Evolutionary conservation across 2,888 invertebrate genomes (phyloP).

Genomic region (Agrotis clavis): DNA sequence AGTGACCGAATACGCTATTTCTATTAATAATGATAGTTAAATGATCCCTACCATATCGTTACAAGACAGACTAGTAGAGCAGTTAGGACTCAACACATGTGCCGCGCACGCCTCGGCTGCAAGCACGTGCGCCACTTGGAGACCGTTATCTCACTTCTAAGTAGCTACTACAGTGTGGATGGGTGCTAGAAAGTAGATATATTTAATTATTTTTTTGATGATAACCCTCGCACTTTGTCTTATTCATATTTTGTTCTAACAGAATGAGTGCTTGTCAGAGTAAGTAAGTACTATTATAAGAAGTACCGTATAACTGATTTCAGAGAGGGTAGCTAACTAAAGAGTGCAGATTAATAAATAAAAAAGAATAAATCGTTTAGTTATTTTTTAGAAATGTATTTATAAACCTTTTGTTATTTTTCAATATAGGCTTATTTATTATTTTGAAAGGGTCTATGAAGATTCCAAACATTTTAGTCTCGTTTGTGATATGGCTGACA

Average conservation of each 20-base stretch:
- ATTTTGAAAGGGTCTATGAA: too few species aligned
- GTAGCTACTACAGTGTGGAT: neutral
- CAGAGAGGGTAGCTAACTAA: too few species aligned
- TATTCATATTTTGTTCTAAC: slow-evolving; percentile 30
- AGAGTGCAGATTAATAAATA: too few species aligned
- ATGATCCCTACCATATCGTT: neutral
- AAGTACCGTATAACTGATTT: too few species aligned
- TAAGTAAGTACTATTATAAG: slow-evolving; percentile 12
- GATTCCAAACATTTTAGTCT: too few species aligned
- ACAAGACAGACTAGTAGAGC: neutral
- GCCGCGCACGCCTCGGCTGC: neutral
- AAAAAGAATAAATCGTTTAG: too few species aligned
- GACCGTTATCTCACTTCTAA: slow-evolving; percentile 30
- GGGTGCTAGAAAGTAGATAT: slow-evolving; percentile 10
- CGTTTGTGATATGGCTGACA: too few species aligned
- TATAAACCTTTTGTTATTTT: too few species aligned
- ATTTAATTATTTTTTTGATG: slow-evolving; percentile 13
- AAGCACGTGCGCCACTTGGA: slow-evolving; percentile 20
- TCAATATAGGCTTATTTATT: too few species aligned
- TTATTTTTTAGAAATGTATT: too few species aligned
- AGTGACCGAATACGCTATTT: too few species aligned
- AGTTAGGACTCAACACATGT: slow-evolving; percentile 17
- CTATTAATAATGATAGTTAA: neutral
- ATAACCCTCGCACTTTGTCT: slow-evolving; percentile 36
- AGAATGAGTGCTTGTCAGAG: neutral